A percentile compares a stretch with the other conserved stretches of the same genome.
These are phyloP conservation scores for Acanthacorydalis orientalis DNA, from an alignment of 2,888 invertebrate genomes.

Conservation along the genomic window DNA sequence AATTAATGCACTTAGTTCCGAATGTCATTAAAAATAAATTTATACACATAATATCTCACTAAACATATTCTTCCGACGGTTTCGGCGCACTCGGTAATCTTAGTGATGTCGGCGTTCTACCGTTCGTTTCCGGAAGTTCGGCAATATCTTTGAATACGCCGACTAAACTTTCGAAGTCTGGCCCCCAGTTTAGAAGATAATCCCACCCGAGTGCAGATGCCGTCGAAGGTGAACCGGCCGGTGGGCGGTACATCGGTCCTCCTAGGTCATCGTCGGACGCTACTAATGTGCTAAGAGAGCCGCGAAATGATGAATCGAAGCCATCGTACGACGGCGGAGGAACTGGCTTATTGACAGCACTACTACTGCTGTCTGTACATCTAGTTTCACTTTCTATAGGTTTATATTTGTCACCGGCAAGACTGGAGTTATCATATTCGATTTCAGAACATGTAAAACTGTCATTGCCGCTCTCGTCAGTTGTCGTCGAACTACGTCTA, in stretches of 20 bases:
- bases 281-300: constrained; percentile 82
- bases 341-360: constrained; percentile 15
- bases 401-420: constrained; percentile 58
- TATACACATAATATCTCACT: constrained; percentile 10
- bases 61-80: constrained; percentile 83
- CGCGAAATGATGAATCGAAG: constrained; percentile 86
- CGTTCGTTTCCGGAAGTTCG: constrained; percentile 73
- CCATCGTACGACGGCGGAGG: constrained; percentile 73
- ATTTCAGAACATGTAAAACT: constrained; percentile 97
- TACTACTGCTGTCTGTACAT: constrained; percentile 15
- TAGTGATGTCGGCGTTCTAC: constrained; percentile 53
- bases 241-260: constrained; percentile 60
- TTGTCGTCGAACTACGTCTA: constrained; percentile 61
- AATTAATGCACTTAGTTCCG: too few species aligned
- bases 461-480: constrained; percentile 89
- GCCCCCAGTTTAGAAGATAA: constrained; percentile 88
- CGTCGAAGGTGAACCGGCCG: constrained; percentile 58
- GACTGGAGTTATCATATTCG: constrained; percentile 84
- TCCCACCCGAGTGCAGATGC: constrained; percentile 81
- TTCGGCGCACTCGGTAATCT: constrained; percentile 67
- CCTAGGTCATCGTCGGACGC: constrained; percentile 86
- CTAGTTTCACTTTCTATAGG: constrained; percentile 17
- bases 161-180: constrained; percentile 87
- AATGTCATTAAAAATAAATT: too few species aligned
- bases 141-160: constrained; percentile 95